A percentile compares a stretch with the other conserved stretches of the same genome.
phyloP scores from a whole-genome alignment of 2,797 vertebrate species.

The Allobates femoralis region DNA sequence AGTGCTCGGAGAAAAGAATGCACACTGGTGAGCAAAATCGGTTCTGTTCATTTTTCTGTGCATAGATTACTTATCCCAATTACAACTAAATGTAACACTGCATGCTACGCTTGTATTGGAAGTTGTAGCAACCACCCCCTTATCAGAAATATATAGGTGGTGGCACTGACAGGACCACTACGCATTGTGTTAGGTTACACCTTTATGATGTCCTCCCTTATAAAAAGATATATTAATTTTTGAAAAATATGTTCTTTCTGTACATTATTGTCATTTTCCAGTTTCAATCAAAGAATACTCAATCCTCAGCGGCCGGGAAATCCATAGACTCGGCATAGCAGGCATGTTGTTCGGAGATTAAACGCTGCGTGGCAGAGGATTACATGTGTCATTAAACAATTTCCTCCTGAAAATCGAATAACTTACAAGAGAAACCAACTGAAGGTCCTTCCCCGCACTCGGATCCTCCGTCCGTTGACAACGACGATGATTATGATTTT shows the following conservation, averaged over 20 bases:
- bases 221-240: no score
- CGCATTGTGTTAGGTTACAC: no score
- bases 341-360: slow-evolving; percentile 40
- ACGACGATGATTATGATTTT: slow-evolving; percentile 24
- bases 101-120: no score
- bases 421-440: slow-evolving; percentile 15
- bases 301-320: not conserved
- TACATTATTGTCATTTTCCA: slow-evolving; percentile 23
- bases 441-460: slow-evolving; percentile 20
- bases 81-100: no score
- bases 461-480: slow-evolving; percentile 11
- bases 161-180: no score
- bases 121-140: no score
- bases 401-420: slow-evolving; percentile 34
- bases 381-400: slow-evolving; percentile 49
- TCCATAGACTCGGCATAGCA: slow-evolving; percentile 9
- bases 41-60: no score
- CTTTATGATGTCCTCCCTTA: no score
- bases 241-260: not conserved
- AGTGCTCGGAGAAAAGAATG: no score
- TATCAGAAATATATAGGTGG: no score
- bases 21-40: no score
- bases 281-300: slow-evolving; percentile 21
- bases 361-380: slow-evolving; percentile 41
- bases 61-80: no score